phyloP scores from a whole-genome alignment of 2,888 invertebrate genomes.

The Phalera bucephala region DNA sequence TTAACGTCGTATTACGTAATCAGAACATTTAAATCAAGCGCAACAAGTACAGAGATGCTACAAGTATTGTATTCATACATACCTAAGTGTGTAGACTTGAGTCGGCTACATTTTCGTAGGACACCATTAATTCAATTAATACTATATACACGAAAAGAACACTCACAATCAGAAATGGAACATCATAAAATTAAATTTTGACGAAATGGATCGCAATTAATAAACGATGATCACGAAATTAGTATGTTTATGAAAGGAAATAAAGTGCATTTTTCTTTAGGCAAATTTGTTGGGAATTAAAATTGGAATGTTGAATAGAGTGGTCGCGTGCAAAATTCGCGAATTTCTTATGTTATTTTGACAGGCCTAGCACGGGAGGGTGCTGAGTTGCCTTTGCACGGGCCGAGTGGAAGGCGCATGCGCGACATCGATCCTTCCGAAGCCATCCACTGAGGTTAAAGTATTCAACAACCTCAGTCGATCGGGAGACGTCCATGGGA shows the following conservation, averaged over 20 bases:
- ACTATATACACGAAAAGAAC: constrained; percentile 39
- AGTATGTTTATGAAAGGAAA: constrained; percentile 6
- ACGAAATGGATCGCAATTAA: constrained; percentile 19
- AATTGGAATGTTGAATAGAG: constrained; percentile 10
- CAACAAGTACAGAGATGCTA: constrained; percentile 68
- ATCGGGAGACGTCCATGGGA: constrained; percentile 10
- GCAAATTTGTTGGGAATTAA: constrained; percentile 7
- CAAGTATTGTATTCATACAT: constrained; percentile 61
- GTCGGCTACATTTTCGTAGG: constrained; percentile 61
- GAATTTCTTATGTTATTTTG: constrained; percentile 66
- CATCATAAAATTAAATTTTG: constrained; percentile 28
- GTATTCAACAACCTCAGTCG: constrained; percentile 37
- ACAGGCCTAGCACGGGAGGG: constrained; percentile 59
- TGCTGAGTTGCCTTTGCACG: constrained; percentile 69
- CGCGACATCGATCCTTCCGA: constrained; percentile 69
- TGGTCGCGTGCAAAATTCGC: constrained; percentile 48
- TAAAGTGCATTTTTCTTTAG: constrained; percentile 1
- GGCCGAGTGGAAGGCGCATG: constrained; percentile 56
- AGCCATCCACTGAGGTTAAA: constrained; percentile 39
- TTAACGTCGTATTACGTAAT: constrained; percentile 69
- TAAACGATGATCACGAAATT: constrained; percentile 4
- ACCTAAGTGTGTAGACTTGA: constrained; percentile 28
- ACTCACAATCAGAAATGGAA: constrained; percentile 39
- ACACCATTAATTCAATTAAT: constrained; percentile 46
- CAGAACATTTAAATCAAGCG: constrained; percentile 47